phyloP scores from a whole-genome alignment of 2,113 vertebrate genomes.

The Phrynosoma blainvillii region DNA sequence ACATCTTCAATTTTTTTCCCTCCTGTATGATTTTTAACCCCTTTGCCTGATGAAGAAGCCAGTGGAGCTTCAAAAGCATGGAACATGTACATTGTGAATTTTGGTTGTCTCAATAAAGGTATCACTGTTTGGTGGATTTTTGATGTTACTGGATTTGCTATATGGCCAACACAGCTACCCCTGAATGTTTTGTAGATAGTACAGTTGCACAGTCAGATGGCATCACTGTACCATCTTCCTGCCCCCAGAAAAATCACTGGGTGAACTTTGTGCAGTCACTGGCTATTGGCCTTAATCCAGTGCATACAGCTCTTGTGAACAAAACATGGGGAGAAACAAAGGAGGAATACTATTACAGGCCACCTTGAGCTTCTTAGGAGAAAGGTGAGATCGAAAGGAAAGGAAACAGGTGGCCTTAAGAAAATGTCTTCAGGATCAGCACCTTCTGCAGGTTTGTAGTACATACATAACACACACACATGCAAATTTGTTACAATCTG shows the following conservation, averaged over 20 bases:
- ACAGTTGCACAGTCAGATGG: too few species aligned
- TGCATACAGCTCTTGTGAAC: not conserved
- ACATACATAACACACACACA: not conserved
- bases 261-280: not conserved
- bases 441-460: not conserved
- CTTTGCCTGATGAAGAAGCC: too few species aligned
- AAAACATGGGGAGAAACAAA: not conserved
- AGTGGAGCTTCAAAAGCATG: too few species aligned
- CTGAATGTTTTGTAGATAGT: too few species aligned
- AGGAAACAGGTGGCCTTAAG: not conserved
- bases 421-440: not conserved
- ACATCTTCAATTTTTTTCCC: too few species aligned
- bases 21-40: too few species aligned
- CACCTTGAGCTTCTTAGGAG: not conserved
- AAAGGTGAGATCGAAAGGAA: not conserved
- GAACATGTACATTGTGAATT: too few species aligned
- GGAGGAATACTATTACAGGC: not conserved
- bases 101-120: too few species aligned
- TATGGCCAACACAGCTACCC: too few species aligned
- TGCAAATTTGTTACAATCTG: not conserved
- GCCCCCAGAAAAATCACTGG: not conserved
- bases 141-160: too few species aligned
- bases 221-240: too few species aligned
- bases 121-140: too few species aligned
- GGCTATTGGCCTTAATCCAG: not conserved